Evolutionary conservation across 2,797 vertebrate genomes (phyloP), one percentile per base, ranked within the genome.

Genomic region (Fistularia tabacaria): DNA sequence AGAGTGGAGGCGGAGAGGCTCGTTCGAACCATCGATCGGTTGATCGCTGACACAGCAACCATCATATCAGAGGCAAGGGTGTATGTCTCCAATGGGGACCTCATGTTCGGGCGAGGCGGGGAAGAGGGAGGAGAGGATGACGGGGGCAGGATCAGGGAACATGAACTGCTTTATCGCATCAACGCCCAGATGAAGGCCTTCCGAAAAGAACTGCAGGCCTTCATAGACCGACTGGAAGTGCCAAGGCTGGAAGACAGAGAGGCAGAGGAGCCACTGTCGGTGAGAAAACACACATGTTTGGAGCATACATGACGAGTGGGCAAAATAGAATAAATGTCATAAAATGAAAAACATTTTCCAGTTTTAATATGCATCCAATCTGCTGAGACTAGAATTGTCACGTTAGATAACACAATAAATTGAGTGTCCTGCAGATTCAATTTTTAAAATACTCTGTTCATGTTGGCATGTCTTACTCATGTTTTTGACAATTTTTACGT

Each of bases 181-280:
- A 97, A 94, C 0, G 93, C 94, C 12, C 97, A 98, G 90, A 97
- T 99, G 95, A 98, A 98, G 86, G 92, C 95, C 46, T 99, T 99
- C 86, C 88, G 94, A 64, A 96, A 96, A 82, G 96, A 99, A 80
- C 92, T 99, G 70, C 96, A 97, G 83, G 89, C 90, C 66, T 99
- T 98, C 77, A 96, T 98, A 10, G 94, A 98, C 84, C 87, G 90
- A 53, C 90, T 98, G 6, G 95, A 99, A 71, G 91, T 95, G 73
- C 93, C 95, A 13, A 92, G 92, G 76, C 85, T 91, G 0, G 94
- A 96, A 1, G 93, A 94, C 56, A 88, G 88, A 41, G 91, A 91
- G 46, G 62, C 92, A 10, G 95, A 98, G 72, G 96, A 99, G 83
- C 94, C 96, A 36, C 92, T 98, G 88, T 98, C 95, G 93, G 95